Conservation (phyloP, 1,140 invertebrate genomes). For the Cydia amplana region DNA sequence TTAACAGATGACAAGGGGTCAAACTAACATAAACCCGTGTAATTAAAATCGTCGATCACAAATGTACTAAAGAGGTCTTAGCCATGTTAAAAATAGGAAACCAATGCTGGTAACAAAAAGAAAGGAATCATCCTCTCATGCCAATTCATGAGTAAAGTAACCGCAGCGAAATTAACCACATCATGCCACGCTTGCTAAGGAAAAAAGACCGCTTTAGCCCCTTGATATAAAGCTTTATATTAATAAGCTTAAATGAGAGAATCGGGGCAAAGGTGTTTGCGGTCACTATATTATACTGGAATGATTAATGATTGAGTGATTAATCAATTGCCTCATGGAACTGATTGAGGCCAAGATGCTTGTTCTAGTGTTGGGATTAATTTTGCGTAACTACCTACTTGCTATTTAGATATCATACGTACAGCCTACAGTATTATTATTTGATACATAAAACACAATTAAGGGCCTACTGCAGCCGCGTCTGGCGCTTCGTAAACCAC, state of each 20-base stretch:
- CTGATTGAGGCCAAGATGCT: constrained; percentile 27
- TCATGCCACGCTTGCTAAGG: not conserved
- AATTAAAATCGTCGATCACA: not conserved
- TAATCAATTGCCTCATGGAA: constrained; percentile 30
- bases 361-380: constrained; percentile 24
- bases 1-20: too few relatives aligned
- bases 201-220: not conserved
- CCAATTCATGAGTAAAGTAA: not conserved
- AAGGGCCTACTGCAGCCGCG: too few relatives aligned
- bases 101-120: not conserved
- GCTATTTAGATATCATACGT: not conserved
- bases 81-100: not conserved
- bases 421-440: too few relatives aligned
- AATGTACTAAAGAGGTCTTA: not conserved
- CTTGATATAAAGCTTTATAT: not conserved
- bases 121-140: not conserved
- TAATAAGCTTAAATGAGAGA: not conserved
- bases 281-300: not conserved
- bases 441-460: too few relatives aligned
- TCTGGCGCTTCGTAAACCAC: too few relatives aligned
- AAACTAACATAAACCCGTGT: too few relatives aligned
- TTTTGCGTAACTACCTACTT: not conserved
- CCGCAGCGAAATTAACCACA: not conserved
- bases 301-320: constrained; percentile 24
- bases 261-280: not conserved